Base-by-base conservation (phyloP, 2,113 vertebrate genomes). In the Crypturellus undulatus region DNA sequence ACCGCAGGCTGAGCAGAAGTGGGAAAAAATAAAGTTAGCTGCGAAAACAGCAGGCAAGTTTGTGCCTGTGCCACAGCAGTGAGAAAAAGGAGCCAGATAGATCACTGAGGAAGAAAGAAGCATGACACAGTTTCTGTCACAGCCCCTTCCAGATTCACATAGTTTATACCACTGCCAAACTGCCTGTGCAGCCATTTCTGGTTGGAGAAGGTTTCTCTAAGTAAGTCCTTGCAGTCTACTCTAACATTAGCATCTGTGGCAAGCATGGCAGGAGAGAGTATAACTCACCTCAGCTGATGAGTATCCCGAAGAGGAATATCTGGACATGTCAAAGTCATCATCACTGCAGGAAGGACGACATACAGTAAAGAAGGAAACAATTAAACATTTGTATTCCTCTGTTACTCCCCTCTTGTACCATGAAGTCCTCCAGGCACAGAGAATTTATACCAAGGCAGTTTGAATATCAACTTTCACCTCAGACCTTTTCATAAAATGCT, bases 301-400 rank as follows among this genome's bases (percentile, higher is more conserved):
- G 96, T 99, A 99, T 97, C 99, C 99, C 6, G 99, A 99, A 6
- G 99, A 99, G 18, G 99, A 99, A 79, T 99, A 99, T 98, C 99
- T 99, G 87, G 99, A 99, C 99, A 99, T 99, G 96, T 99, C 99
- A 86, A 99, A 99, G 96, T 99, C 99, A 94, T 99, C 99, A 96
- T 99, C 99, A 75, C 99, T 99, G 97, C 62, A 95, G 36, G 43
- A 79, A 94, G 87, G 47, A 93, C 24, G 96, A 97, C 28, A 94
- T 6, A 97, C 10, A 90, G 84, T 12, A 62, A 87, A 71, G 65
- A 96, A 81, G 40, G 7, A 86, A 92, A 47, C 42, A 21, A 40
- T 94, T 63, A 94, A 42, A 82, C 51, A 49, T 10, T 6, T 54
- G 40, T 54, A 77, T 56, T 84, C 11, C 30, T 22, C 32, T 15